Percentiles rank a stretch among this genome's conserved stretches.
Evolutionary conservation across 1,140 invertebrate genomes (phyloP).

Genomic region (Bombyx mandarina): DNA sequence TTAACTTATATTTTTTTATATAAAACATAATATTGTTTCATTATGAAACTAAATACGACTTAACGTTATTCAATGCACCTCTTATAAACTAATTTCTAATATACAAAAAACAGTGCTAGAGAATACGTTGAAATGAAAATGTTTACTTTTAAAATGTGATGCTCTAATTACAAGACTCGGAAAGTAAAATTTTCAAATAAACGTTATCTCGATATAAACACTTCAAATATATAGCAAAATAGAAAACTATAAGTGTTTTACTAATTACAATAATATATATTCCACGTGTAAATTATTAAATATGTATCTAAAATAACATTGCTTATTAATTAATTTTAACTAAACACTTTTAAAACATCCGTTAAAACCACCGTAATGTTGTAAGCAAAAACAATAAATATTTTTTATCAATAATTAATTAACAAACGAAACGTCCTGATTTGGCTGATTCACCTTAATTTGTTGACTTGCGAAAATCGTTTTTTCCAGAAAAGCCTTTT

Average conservation of each 20-base stretch:
- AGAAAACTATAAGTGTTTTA: conserved; percentile 42
- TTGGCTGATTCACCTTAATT: no score
- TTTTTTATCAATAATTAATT: no score
- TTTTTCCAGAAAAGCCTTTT: no score
- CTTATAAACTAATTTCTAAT: conserved; percentile 56
- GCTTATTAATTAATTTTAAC: conserved; percentile 6
- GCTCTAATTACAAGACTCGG: no score
- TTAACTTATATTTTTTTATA: background rate
- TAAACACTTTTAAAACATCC: conserved; percentile 17
- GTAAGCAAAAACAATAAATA: background rate
- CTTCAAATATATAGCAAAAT: conserved; percentile 49
- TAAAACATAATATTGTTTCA: conserved; percentile 26
- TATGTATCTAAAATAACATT: conserved; percentile 34
- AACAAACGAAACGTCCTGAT: no score
- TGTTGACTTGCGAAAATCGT: no score
- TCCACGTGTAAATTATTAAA: conserved; percentile 55
- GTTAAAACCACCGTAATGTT: conserved; percentile 37
- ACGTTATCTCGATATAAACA: conserved; percentile 20
- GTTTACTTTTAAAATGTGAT: no score
- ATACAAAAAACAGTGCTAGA: conserved; percentile 42
- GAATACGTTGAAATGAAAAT: background rate
- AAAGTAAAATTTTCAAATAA: background rate
- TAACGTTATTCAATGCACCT: conserved; percentile 40
- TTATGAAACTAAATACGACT: conserved; percentile 23
- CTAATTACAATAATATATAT: conserved; percentile 60